phyloP scores from a whole-genome alignment of 2,888 invertebrate genomes.

The Acleris sparsana region DNA sequence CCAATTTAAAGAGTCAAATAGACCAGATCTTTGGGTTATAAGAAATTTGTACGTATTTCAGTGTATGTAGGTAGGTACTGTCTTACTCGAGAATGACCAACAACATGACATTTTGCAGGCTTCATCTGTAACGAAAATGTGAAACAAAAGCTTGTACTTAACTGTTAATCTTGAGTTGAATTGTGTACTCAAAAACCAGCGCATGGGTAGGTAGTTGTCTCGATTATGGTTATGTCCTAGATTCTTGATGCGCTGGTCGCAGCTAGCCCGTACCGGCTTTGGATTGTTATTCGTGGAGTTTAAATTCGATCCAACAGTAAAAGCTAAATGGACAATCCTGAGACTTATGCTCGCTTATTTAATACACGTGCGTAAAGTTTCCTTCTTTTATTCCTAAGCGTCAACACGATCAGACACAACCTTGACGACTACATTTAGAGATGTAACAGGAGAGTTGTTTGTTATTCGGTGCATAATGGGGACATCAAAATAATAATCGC shows the following conservation, averaged over 20 bases:
- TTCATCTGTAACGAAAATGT: too few relatives aligned
- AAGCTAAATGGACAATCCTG: too few relatives aligned
- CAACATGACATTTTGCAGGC: too few relatives aligned
- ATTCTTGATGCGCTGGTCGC: constrained; percentile 41
- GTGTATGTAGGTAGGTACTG: too few relatives aligned
- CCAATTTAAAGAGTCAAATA: too few relatives aligned
- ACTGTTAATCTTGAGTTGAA: neutral
- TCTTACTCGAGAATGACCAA: too few relatives aligned
- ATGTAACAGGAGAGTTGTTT: constrained; percentile 21
- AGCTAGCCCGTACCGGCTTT: neutral
- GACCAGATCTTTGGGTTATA: too few relatives aligned
- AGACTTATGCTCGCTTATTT: too few relatives aligned
- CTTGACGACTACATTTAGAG: constrained; percentile 18
- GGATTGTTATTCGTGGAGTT: neutral
- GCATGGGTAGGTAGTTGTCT: constrained; percentile 43
- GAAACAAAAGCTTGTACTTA: neutral
- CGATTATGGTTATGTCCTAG: constrained; percentile 45
- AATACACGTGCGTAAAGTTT: too few relatives aligned
- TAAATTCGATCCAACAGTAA: too few relatives aligned
- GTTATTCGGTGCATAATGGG: constrained; percentile 18
- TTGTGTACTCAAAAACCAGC: constrained; percentile 9
- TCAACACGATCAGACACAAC: constrained; percentile 5
- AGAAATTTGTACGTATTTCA: too few relatives aligned
- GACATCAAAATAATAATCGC: constrained; percentile 25
- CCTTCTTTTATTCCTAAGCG: neutral